Base-by-base conservation (phyloP, 2,888 invertebrate species). In the Ophion costatus region DNA sequence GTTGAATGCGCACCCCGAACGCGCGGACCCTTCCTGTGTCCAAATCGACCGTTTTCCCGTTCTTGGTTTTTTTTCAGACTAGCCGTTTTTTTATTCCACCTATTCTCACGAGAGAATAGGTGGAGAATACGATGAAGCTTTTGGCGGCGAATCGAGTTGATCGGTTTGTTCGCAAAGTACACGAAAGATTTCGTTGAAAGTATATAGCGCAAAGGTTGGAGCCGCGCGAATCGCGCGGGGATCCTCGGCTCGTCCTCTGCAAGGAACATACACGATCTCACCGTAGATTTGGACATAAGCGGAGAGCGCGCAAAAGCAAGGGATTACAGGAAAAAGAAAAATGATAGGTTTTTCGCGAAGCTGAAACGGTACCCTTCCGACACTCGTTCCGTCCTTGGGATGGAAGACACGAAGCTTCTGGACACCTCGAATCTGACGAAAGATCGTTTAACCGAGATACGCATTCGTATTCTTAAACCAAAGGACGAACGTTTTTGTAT, bases 291-390 rank as follows among this genome's bases (percentile, higher is more conserved):
- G 73, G 20, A 67, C 38, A 9, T 17, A 17, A 22, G 22, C 45
- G 5, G 10, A 22, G 38, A 56, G 61, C 29, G 14, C 22, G 24
- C 7, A 45, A 10, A 29, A 70, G 33, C 64, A 20, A 61, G 77
- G 74, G 85, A 85, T 85, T 80, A 73, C 79, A 11, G 67, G 5
- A 75, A 78, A 42, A 84, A 33, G 74, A 51, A 64, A 74, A 71
- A 64, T 70, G 82, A 80, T 74, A 59, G 77, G 74, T 82, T 85
- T 85, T 82, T 80, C 82, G 67, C n/a, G 24, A 33, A 81, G 69
- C 64, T 69, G 70, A 14, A 22, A 61, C 0, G 67, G 42, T 59
- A 83, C 69, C 45, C 11, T 10, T 78, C 74, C 77, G 69, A 38
- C 73, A 33, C 73, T 45, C 75, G 22, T 42, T n/a, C 71, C 51